Evolutionary conservation across 2,888 invertebrate species (phyloP).

Genomic region (Drosophila emarginata): DNA sequence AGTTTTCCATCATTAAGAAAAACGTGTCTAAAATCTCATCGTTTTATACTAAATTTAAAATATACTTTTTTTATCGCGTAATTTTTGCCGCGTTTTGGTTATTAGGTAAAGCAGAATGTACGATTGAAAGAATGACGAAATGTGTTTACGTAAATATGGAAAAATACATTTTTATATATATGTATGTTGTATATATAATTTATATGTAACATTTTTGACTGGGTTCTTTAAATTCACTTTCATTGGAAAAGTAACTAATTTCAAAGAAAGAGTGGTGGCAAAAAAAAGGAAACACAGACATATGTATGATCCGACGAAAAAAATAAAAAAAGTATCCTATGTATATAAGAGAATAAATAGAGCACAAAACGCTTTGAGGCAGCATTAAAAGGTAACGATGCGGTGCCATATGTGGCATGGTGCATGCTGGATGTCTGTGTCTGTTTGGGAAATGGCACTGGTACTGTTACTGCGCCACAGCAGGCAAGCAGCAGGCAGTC

Average conservation of each 20-base stretch:
- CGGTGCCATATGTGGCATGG: constrained; percentile 12
- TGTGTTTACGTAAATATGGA: too few relatives aligned
- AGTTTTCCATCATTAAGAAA: too few relatives aligned
- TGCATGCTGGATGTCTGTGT: background rate
- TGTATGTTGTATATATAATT: too few relatives aligned
- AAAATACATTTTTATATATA: too few relatives aligned
- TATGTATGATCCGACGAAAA: background rate
- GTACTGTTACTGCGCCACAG: constrained; percentile 32
- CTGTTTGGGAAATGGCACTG: constrained; percentile 13
- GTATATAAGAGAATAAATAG: constrained; percentile 51
- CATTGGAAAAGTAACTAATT: background rate
- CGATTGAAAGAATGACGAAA: too few relatives aligned
- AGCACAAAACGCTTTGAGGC: constrained; percentile 65
- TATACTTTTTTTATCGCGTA: too few relatives aligned
- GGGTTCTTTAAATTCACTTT: background rate
- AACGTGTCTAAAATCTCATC: too few relatives aligned
- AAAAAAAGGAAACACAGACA: background rate
- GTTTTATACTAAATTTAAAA: too few relatives aligned
- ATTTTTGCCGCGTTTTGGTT: too few relatives aligned
- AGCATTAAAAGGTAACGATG: constrained; percentile 58
- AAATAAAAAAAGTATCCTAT: background rate
- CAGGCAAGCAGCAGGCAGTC: constrained; percentile 20
- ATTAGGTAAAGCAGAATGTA: too few relatives aligned
- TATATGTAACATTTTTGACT: too few relatives aligned
- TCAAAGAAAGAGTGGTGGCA: background rate